A percentile compares a stretch with the other conserved stretches of the same genome.
Conservation (phyloP, 2,113 vertebrate species). For the Anhinga rufa region DNA sequence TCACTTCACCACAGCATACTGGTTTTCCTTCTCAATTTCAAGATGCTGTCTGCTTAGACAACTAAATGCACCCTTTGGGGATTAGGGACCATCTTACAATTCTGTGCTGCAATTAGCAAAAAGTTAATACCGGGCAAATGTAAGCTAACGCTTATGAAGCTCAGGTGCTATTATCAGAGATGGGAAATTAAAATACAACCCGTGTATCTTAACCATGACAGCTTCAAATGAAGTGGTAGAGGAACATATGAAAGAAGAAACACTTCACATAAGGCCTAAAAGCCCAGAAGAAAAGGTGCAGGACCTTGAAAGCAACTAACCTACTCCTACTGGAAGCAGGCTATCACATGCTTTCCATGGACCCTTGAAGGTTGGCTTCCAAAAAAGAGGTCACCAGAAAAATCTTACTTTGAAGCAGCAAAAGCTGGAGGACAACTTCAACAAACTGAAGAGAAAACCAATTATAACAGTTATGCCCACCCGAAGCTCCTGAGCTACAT, state of each 20-base stretch:
- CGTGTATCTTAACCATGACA: not conserved
- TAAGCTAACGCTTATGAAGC: not conserved
- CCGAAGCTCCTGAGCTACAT: not conserved
- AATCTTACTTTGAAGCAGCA: not conserved
- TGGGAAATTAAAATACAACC: not conserved
- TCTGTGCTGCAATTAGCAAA: not conserved
- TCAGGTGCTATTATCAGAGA: not conserved
- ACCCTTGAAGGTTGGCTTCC: not conserved
- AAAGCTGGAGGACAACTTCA: not conserved
- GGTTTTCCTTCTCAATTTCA: not conserved
- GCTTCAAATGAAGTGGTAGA: not conserved
- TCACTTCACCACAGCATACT: not conserved
- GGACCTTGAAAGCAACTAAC: not conserved
- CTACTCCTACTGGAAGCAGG: not conserved
- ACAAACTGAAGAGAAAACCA: not conserved
- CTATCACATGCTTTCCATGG: not conserved
- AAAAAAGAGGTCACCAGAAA: not conserved
- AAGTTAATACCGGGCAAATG: not conserved
- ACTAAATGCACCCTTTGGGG: not conserved
- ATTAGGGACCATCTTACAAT: not conserved
- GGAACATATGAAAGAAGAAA: not conserved
- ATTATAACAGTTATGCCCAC: not conserved
- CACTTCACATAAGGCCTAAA: not conserved
- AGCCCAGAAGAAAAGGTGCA: not conserved
- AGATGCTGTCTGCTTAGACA: not conserved